Evolutionary conservation across 2,113 vertebrate species (phyloP), one percentile per base, ranked within the genome.

Genomic region (Gasterosteus aculeatus): DNA sequence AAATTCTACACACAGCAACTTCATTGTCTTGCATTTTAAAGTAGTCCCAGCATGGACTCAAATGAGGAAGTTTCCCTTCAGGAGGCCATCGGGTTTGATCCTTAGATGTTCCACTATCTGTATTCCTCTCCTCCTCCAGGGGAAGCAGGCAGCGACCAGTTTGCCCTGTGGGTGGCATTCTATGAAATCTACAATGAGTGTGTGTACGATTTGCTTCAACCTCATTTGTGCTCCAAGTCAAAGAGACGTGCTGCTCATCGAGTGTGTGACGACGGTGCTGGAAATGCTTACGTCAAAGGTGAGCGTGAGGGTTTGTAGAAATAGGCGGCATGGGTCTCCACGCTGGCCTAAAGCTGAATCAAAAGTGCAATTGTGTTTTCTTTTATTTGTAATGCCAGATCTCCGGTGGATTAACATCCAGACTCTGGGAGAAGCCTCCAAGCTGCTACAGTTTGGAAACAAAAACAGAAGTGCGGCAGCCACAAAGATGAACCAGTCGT

Each of bases 111-210:
- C 22, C 51, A 26, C 26, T 18, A 15, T 54, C 44, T 22, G 22
- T 61, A 0, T 69, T 63, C 31, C 7, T 42, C 15, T n/a, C 1
- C 15, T 51, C 1, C 1, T 38, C 66, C 68, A 46, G 0, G 67
- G 54, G 88, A 88, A 3, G 62, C 77, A 7, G 75, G 14, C 6
- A 44, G 73, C 18, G 56, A 67, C 8, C 91, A 91, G 70, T 95
- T 92, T 65, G 92, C 94, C 2, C 85, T 97, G 10, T 98, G 96
- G 96, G 92, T 97, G 81, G 94, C 95, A 0, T 98, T 94, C 83
- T 97, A 94, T 91, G 96, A 98, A 85, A 95, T 97, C 82, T 97
- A 98, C 87, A 98, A 98, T 1, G 96, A 97, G 80, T 93, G 91
- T 3, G 93, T 97, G 8, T 96, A 96, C 7, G 97, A 97, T 58